Percentiles rank a stretch among this genome's conserved stretches.
phyloP scores from a whole-genome alignment of 1,140 invertebrate species.

The Drosophila littoralis region DNA sequence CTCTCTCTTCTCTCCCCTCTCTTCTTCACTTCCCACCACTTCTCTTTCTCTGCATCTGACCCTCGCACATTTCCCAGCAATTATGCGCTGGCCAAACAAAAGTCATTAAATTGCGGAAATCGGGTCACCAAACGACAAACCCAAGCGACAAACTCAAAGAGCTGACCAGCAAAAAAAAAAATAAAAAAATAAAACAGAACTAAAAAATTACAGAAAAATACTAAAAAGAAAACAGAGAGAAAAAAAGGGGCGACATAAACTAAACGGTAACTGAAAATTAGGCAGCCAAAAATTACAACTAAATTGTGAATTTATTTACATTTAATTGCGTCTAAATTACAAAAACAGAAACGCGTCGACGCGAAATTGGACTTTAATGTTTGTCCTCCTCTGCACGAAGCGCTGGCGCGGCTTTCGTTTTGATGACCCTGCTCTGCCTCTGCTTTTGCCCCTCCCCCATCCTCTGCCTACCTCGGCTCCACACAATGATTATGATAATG shows the following conservation, averaged over 20 bases:
- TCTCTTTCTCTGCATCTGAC: constrained; percentile 9
- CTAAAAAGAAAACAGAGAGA: constrained; percentile 24
- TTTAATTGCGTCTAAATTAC: constrained; percentile 81
- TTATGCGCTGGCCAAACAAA: constrained; percentile 79
- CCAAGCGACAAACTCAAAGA: constrained; percentile 36
- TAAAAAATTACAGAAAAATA: background rate
- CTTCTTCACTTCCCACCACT: background rate
- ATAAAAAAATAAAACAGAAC: background rate
- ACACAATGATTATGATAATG: constrained; percentile 57
- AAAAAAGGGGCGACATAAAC: constrained; percentile 23
- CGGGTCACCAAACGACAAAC: constrained; percentile 72
- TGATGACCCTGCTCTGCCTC: constrained; percentile 39
- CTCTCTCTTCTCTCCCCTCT: background rate
- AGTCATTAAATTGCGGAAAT: constrained; percentile 82
- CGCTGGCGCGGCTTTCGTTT: constrained; percentile 47
- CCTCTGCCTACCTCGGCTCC: background rate
- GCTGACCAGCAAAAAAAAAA: constrained; percentile 20
- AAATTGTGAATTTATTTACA: constrained; percentile 82
- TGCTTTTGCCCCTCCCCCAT: background rate
- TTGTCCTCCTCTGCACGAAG: constrained; percentile 31
- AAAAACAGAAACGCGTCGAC: constrained; percentile 55
- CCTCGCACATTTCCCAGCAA: constrained; percentile 66
- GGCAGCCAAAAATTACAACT: constrained; percentile 60
- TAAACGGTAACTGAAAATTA: constrained; percentile 44
- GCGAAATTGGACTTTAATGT: constrained; percentile 69